Percentiles rank a stretch among this genome's conserved stretches.
phyloP scores from a whole-genome alignment of 2,888 invertebrate species.

The Anticlea derivata region DNA sequence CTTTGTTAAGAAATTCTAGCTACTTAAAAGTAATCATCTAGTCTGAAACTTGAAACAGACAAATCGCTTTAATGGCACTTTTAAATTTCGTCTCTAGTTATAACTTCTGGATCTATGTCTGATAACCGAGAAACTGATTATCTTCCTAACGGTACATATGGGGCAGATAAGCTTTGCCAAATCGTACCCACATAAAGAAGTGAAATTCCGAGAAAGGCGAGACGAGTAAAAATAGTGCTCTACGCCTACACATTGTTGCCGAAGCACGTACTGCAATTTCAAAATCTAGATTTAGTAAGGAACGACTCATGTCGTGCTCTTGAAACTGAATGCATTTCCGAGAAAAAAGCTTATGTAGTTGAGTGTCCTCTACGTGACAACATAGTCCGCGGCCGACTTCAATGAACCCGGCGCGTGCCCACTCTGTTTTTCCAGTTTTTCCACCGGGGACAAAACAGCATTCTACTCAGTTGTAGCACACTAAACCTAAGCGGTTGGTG shows the following conservation, averaged over 20 bases:
- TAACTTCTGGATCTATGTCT: slow-evolving; percentile 32
- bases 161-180: slow-evolving; percentile 42
- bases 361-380: slow-evolving; percentile 63
- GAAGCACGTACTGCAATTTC: slow-evolving; percentile 70
- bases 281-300: slow-evolving; percentile 69
- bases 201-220: slow-evolving; percentile 48
- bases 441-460: slow-evolving; percentile 40
- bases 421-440: slow-evolving; percentile 58
- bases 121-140: slow-evolving; percentile 37
- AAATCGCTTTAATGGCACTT: slow-evolving; percentile 2
- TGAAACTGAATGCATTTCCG: slow-evolving; percentile 65
- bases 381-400: slow-evolving; percentile 56
- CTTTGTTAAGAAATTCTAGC: slow-evolving; percentile 11
- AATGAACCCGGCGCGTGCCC: slow-evolving; percentile 56
- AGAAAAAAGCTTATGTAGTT: slow-evolving; percentile 52
- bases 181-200: slow-evolving; percentile 46
- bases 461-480: slow-evolving; percentile 38
- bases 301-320: slow-evolving; percentile 57
- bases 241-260: slow-evolving; percentile 55
- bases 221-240: slow-evolving; percentile 45
- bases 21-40: slow-evolving; percentile 13
- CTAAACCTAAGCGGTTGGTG: too few species aligned
- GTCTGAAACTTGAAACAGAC: slow-evolving; percentile 21
- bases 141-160: slow-evolving; percentile 33
- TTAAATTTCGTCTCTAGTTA: slow-evolving; percentile 24